A percentile compares a stretch with the other conserved stretches of the same genome.
These are phyloP conservation scores for Lycorma delicatula DNA, from an alignment of 1,140 invertebrate species.

Conservation along the genomic window DNA sequence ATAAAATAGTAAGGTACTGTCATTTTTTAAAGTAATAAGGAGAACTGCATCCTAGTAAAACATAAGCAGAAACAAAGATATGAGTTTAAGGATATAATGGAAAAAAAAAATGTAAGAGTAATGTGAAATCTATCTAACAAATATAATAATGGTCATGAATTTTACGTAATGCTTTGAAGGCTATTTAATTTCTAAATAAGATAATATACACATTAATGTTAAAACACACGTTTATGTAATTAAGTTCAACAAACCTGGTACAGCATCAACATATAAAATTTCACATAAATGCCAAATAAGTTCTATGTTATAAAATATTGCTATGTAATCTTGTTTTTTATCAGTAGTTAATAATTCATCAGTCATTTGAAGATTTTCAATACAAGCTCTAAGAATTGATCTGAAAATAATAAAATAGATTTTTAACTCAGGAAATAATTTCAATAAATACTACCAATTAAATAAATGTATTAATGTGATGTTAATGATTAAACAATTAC, in stretches of 20 bases:
- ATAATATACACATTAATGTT: background rate
- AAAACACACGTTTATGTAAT: conserved; percentile 6
- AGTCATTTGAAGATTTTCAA: conserved; percentile 71
- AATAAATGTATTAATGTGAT: background rate
- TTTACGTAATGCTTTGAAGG: too few relatives aligned
- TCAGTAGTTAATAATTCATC: conserved; percentile 41
- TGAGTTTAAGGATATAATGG: too few relatives aligned
- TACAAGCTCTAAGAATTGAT: conserved; percentile 70
- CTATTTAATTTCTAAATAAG: background rate
- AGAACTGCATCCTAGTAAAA: too few relatives aligned
- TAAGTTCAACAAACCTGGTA: conserved; percentile 47
- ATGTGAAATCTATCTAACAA: background rate
- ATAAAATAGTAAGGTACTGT: too few relatives aligned
- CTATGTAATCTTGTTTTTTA: conserved; percentile 49
- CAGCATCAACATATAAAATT: conserved; percentile 73
- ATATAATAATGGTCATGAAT: background rate
- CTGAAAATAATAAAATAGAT: conserved; percentile 23
- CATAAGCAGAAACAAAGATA: too few relatives aligned
- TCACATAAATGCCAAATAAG: conserved; percentile 89
- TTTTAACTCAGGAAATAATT: background rate
- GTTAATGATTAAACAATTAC: background rate
- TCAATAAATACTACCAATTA: background rate
- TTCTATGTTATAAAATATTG: conserved; percentile 83
- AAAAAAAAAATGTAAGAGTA: background rate
- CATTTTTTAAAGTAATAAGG: too few relatives aligned